Evolutionary conservation across 2,888 invertebrate genomes (phyloP).

Genomic region (Orthonevra nobilis): DNA sequence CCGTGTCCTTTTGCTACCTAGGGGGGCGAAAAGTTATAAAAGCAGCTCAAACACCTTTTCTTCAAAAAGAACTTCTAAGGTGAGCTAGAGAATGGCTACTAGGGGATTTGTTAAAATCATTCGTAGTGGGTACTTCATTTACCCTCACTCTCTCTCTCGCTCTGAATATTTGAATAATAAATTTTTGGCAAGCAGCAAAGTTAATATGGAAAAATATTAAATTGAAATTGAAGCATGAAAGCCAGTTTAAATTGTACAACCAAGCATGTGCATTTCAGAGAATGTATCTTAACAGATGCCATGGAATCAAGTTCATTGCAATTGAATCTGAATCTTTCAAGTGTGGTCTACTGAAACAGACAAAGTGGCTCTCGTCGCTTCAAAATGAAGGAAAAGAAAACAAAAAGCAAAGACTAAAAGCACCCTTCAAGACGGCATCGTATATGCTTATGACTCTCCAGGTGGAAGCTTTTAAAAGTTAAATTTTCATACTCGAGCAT

Average conservation of each 20-base stretch:
- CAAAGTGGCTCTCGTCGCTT: constrained; percentile 4
- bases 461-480: constrained; percentile 16
- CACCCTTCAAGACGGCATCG: too few relatives aligned
- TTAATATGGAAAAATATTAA: constrained; percentile 26
- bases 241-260: too few relatives aligned
- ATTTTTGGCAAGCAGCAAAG: constrained; percentile 30
- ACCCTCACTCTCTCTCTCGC: constrained; percentile 8
- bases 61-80: constrained; percentile 1
- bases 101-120: constrained; percentile 41
- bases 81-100: constrained; percentile 24
- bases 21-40: not conserved
- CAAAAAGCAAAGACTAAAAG: not conserved
- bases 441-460: not conserved
- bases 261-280: too few relatives aligned
- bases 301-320: too few relatives aligned
- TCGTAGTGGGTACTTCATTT: constrained; percentile 28
- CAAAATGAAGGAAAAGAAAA: not conserved
- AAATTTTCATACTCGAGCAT: constrained; percentile 10
- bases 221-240: too few relatives aligned
- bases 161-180: constrained; percentile 56
- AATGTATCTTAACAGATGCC: not conserved
- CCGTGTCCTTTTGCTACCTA: not conserved
- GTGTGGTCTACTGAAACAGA: too few relatives aligned
- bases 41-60: not conserved
- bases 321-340: too few relatives aligned